Conservation (phyloP, 92 coral and sea anemone genomes). For the Palythoa grandis region DNA sequence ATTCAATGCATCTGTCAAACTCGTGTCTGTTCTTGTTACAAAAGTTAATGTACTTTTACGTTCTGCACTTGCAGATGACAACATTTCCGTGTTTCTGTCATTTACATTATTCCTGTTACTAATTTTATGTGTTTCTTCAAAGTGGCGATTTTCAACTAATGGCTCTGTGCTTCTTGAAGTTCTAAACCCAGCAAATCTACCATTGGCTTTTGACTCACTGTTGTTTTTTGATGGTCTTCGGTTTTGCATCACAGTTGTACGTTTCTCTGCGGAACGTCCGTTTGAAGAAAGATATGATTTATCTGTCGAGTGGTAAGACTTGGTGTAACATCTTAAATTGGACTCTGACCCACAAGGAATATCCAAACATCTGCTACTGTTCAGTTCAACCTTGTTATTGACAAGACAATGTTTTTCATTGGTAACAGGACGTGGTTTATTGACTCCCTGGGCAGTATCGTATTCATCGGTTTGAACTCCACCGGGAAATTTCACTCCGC, state of each 20-base stretch:
- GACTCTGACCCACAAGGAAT: neutral
- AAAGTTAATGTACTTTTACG: neutral
- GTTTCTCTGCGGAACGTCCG: neutral
- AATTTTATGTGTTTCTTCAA: neutral
- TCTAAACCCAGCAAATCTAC: conserved; percentile 27
- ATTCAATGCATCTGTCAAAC: neutral
- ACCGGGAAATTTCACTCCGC: neutral
- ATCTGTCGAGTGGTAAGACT: neutral
- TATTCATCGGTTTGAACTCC: neutral
- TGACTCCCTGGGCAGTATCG: neutral
- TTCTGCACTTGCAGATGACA: neutral
- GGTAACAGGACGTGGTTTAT: neutral
- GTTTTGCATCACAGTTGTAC: neutral
- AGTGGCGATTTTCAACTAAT: neutral
- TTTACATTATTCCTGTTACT: neutral
- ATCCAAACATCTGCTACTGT: neutral
- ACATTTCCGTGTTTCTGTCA: neutral
- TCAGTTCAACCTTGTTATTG: neutral
- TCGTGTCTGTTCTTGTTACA: neutral
- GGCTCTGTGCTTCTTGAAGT: neutral
- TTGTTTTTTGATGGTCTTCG: neutral
- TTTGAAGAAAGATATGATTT: conserved; percentile 7
- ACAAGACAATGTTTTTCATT: neutral
- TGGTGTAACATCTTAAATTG: neutral
- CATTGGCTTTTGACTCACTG: neutral